Evolutionary conservation across 2,888 invertebrate species (phyloP), one percentile per base, ranked within the genome.

Genomic region (Volucella bombylans): DNA sequence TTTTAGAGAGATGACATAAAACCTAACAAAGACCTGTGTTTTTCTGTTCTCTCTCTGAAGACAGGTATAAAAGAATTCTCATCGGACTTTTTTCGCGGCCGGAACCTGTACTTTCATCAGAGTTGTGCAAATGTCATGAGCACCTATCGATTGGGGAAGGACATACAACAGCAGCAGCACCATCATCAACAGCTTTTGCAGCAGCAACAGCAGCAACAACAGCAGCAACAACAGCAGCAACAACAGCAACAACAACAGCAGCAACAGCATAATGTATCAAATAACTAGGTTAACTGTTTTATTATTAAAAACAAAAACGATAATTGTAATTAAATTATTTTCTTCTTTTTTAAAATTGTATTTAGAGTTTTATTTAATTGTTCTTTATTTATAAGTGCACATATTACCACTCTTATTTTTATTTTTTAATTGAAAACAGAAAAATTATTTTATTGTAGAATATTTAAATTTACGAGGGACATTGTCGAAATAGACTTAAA

Each of bases 21-120:
- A 62, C 23, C 78, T 78, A 41, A 80, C 83, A 71, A 52, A 10
- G 4, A 11, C 18, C 50, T 80, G 41, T 78, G 31, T 4, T 23
- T 23, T 80, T 68, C 57, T 78, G 57, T 83, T 82, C 68, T 23
- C 3, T 4, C 23, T 68, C 73, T 86, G 47, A 90, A 91, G 91
- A 91, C 91, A 91, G 91, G 91, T 89, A 90, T 91, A 91, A 91
- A 91, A 89, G 91, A 91, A 87, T 89, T 91, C 87, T 89, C 90
- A 41, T 89, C 91, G 77, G 91, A 91, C 86, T 91, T 91, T 87
- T 88, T 91, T 86, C 90, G 91, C 62, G 91, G 91, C 31, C 89
- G 91, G 23, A 91, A 91, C 86, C 89, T 91, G 49, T 91, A 91
- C 80, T 91, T 91, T 43, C 91, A 91, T 87, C 91, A 91, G 86